Conservation (phyloP, 1,140 invertebrate species). For the Amyelois transitella region DNA sequence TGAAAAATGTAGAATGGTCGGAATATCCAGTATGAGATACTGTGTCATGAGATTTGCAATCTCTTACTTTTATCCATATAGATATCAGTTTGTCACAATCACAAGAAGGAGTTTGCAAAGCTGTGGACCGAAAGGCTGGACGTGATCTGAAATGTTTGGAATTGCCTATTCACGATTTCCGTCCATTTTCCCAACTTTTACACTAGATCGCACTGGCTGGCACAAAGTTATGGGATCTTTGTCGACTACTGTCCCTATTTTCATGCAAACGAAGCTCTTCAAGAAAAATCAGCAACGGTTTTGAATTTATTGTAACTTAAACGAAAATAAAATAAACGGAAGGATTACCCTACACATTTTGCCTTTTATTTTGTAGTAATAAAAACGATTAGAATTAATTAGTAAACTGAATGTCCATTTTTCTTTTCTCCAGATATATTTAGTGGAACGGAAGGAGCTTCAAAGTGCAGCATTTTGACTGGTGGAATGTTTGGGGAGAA, state of each 20-base stretch:
- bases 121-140: constrained; percentile 42
- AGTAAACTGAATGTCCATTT: not conserved
- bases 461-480: constrained; percentile 6
- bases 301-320: not conserved
- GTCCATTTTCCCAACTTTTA: constrained; percentile 31
- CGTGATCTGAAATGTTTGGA: constrained; percentile 53
- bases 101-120: not conserved
- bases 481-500: not conserved
- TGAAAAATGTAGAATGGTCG: too few relatives aligned
- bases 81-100: too few relatives aligned
- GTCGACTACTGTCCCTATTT: constrained; percentile 10
- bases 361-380: too few relatives aligned
- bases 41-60: too few relatives aligned
- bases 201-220: constrained; percentile 12
- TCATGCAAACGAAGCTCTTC: constrained; percentile 9
- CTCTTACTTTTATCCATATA: too few relatives aligned
- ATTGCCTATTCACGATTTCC: constrained; percentile 52
- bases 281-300: constrained; percentile 1
- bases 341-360: not conserved
- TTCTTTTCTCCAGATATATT: not conserved
- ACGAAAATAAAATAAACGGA: too few relatives aligned
- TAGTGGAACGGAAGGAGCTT: constrained; percentile 2
- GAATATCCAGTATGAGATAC: too few relatives aligned
- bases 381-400: not conserved
- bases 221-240: constrained; percentile 19